Evolutionary conservation across 37 sponge, comb jelly and placozoan genomes (phyloP).

Genomic region (Theonella swinhoei): DNA sequence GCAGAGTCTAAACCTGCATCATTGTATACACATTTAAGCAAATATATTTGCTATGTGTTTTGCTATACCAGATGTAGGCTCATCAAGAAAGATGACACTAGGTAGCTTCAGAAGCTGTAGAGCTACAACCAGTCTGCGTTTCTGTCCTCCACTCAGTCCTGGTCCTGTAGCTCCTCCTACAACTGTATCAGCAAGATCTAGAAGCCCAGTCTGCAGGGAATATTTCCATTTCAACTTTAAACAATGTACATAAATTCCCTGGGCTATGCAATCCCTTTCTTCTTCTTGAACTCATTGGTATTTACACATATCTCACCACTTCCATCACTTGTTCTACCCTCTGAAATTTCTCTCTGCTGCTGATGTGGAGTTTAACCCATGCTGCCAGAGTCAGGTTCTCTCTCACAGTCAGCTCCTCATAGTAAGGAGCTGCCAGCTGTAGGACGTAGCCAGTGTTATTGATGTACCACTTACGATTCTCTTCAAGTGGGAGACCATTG

Average conservation of each 20-base stretch:
- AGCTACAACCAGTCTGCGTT: constrained; percentile 67
- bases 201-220: constrained; percentile 55
- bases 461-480: constrained; percentile 26
- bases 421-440: constrained; percentile 41
- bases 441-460: constrained; percentile 42
- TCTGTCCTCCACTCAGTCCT: constrained; percentile 87
- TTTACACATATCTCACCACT: constrained; percentile 16
- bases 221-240: not conserved
- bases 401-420: constrained; percentile 46
- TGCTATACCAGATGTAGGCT: constrained; percentile 83
- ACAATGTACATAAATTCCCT: too few species aligned
- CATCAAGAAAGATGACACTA: constrained; percentile 77
- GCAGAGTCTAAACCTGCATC: constrained; percentile 53
- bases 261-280: too few species aligned
- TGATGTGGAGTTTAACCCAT: not conserved
- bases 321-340: constrained; percentile 33
- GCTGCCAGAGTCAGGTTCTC: constrained; percentile 50
- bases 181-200: constrained; percentile 55
- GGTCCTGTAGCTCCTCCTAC: constrained; percentile 79
- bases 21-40: not conserved
- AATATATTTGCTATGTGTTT: too few species aligned
- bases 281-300: too few species aligned
- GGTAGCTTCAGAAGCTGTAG: constrained; percentile 70
- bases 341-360: constrained; percentile 6
- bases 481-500: constrained; percentile 20